These are phyloP conservation scores for Thelaira solivaga DNA, from an alignment of 2,888 invertebrate species.

Conservation along the genomic window DNA sequence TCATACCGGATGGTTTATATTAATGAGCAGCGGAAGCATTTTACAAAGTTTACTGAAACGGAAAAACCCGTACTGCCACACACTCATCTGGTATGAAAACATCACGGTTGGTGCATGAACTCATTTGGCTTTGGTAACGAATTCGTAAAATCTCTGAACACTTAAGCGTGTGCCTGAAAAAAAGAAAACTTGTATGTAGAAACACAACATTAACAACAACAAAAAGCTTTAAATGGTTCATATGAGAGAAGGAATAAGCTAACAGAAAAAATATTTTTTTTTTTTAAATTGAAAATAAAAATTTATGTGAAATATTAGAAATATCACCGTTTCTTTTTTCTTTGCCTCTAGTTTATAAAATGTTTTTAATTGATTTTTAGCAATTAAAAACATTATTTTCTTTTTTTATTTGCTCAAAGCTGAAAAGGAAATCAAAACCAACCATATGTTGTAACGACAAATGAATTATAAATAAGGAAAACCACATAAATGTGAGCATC, in stretches of 20 bases:
- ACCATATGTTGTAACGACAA: background rate
- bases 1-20: conserved; percentile 50
- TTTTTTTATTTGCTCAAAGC: too few relatives aligned
- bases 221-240: background rate
- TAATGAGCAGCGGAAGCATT: conserved; percentile 55
- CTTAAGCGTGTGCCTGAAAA: background rate
- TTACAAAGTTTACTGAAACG: conserved; percentile 50
- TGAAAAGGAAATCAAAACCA: background rate
- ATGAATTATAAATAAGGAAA: background rate
- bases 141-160: conserved; percentile 27
- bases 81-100: background rate
- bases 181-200: too few relatives aligned
- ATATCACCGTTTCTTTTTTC: background rate
- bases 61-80: conserved; percentile 35
- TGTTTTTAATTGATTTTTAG: conserved; percentile 25
- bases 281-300: background rate
- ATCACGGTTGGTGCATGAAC: conserved; percentile 14
- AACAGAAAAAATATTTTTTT: background rate
- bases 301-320: conserved; percentile 15
- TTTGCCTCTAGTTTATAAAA: background rate
- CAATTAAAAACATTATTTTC: background rate
- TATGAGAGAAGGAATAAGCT: background rate
- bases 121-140: conserved; percentile 23
- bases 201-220: too few relatives aligned
- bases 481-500: background rate